Percentiles rank a stretch among this genome's conserved stretches.
Conservation (phyloP, 2,113 vertebrate species). For the Hypanus sabinus region DNA sequence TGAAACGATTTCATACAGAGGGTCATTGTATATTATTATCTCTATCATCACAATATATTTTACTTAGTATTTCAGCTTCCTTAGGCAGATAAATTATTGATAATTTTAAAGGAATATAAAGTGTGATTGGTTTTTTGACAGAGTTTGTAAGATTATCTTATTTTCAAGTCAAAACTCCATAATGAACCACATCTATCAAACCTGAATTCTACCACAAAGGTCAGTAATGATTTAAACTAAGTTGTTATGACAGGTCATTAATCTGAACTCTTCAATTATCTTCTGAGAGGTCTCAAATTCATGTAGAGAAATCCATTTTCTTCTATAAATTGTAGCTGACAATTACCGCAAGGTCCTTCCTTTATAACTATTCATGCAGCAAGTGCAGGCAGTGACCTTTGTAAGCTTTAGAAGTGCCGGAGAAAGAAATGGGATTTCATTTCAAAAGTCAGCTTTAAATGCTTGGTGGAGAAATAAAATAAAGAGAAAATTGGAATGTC, state of each 20-base stretch:
- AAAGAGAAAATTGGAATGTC: background rate
- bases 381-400: background rate
- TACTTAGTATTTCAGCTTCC: constrained; percentile 49
- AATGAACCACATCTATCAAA: constrained; percentile 75
- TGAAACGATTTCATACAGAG: background rate
- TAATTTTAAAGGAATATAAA: constrained; percentile 54
- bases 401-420: background rate
- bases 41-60: constrained; percentile 43
- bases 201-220: constrained; percentile 61
- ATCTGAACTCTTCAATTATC: constrained; percentile 65
- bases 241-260: constrained; percentile 72
- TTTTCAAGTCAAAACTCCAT: constrained; percentile 68
- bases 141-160: constrained; percentile 35
- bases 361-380: constrained; percentile 25
- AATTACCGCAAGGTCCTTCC: constrained; percentile 43
- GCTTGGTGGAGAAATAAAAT: background rate
- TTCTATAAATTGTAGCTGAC: constrained; percentile 43
- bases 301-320: constrained; percentile 39
- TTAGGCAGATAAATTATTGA: constrained; percentile 68
- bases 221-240: constrained; percentile 61
- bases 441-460: constrained; percentile 21
- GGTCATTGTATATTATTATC: constrained; percentile 1
- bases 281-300: constrained; percentile 53
- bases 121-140: constrained; percentile 46
- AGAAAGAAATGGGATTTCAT: background rate